These are phyloP conservation scores for Pelodytes ibericus DNA, from an alignment of 2,797 vertebrate genomes.

Conservation along the genomic window DNA sequence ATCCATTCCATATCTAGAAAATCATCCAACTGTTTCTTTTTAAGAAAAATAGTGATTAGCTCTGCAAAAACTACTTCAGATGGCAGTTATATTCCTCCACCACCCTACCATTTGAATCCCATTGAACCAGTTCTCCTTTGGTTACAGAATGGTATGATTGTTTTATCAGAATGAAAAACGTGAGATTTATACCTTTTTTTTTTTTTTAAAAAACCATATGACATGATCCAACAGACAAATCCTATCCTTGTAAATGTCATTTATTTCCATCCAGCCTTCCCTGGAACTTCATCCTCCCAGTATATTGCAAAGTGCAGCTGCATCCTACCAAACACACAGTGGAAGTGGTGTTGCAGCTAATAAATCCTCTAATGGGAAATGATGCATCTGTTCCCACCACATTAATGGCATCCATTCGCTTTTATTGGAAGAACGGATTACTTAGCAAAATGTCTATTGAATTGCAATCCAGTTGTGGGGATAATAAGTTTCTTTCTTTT, in stretches of 20 bases:
- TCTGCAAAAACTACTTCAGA: too few relatives aligned
- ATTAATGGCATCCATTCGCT: constrained; percentile 43
- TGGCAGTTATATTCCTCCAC: too few relatives aligned
- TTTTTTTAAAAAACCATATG: too few relatives aligned
- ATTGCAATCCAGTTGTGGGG: constrained; percentile 8
- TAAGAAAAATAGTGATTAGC: too few relatives aligned
- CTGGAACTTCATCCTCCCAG: neutral
- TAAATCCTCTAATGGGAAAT: constrained; percentile 42
- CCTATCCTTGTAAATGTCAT: neutral
- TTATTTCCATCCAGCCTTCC: constrained; percentile 1
- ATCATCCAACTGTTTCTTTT: too few relatives aligned
- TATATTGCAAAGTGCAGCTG: constrained; percentile 11
- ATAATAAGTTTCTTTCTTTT: constrained; percentile 13
- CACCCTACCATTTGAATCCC: too few relatives aligned
- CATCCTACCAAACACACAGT: constrained; percentile 8
- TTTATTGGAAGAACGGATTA: constrained; percentile 43
- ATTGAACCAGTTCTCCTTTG: too few relatives aligned
- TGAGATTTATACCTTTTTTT: too few relatives aligned
- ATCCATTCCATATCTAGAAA: too few relatives aligned
- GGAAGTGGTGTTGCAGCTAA: constrained; percentile 25
- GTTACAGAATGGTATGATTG: too few relatives aligned
- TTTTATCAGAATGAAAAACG: too few relatives aligned
- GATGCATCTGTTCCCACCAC: constrained; percentile 40
- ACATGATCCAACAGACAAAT: too few relatives aligned
- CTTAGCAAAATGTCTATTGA: constrained; percentile 22